Evolutionary conservation across 2,113 vertebrate genomes (phyloP), one percentile per base, ranked within the genome.

Genomic region (Larimichthys crocea): DNA sequence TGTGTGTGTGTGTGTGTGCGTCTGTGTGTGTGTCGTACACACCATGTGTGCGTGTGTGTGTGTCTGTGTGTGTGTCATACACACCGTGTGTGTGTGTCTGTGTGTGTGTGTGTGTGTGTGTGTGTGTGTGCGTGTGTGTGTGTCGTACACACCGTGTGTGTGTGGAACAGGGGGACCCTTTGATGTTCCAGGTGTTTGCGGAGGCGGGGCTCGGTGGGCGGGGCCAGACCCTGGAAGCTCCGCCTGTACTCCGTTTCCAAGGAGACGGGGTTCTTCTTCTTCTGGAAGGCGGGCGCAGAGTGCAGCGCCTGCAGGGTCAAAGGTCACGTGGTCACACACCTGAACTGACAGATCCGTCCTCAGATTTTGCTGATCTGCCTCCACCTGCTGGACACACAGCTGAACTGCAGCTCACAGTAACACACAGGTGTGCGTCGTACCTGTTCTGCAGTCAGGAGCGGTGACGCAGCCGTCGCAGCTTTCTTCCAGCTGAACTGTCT

Each of bases 191-290:
- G 62, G 20, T 90, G 81, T 67, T 82, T 90, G 6, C 60, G 56
- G 9, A 88, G 85, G 17, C 57, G 86, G 20, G 88, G 79, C 0
- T 53, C 35, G 0, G 82, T 8, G 29, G 91, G 75, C 10, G 76
- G 89, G 11, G 1, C 59, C 49, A 24, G 24, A 44, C 69, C 88
- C 79, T 73, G 81, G 83, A 89, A 93, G 78, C 59, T 91, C 49
- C 40, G 66, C 56, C 11, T 56, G 22, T 93, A 93, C 81, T 92
- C 92, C 0, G 91, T 92, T 48, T 89, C 86, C 91, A 89, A 48
- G 49, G 78, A 1, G 15, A 90, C 3, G 0, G 82, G 79, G 29
- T 76, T 79, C 50, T 29, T 80, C 83, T 76, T 79, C 53, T 29
- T 80, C 85, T 82, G 86, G n/a, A 78, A 90, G 40, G 88, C 77